Evolutionary conservation across 92 coral and sea anemone species (phyloP).

Genomic region (Isaurus tuberculatus): DNA sequence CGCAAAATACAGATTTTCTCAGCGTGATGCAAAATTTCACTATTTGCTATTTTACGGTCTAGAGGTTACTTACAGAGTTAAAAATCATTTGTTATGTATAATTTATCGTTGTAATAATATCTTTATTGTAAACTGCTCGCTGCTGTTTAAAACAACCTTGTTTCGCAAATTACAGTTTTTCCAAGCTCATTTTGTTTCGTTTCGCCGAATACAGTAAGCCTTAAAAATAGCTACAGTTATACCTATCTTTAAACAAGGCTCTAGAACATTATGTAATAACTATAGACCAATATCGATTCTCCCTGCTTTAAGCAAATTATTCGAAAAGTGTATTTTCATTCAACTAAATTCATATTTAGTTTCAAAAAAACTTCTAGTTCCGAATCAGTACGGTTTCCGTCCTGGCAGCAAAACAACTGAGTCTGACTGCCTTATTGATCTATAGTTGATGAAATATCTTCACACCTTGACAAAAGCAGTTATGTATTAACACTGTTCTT

Average conservation of each 20-base stretch:
- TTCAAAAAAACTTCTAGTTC: slow-evolving; percentile 21
- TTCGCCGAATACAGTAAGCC: too few relatives aligned
- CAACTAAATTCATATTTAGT: too few relatives aligned
- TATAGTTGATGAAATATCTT: slow-evolving; percentile 48
- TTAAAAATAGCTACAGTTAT: slow-evolving; percentile 55
- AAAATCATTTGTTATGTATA: too few relatives aligned
- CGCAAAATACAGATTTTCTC: too few relatives aligned
- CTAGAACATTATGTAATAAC: slow-evolving; percentile 46
- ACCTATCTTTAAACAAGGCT: slow-evolving; percentile 63
- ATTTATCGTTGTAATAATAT: too few relatives aligned
- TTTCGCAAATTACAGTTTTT: slow-evolving; percentile 38
- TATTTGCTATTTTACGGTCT: too few relatives aligned
- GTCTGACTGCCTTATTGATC: slow-evolving; percentile 50
- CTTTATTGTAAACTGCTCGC: too few relatives aligned
- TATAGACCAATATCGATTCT: slow-evolving; percentile 67
- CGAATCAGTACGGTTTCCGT: slow-evolving; percentile 52
- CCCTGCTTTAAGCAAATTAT: slow-evolving; percentile 55
- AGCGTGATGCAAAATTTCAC: too few relatives aligned
- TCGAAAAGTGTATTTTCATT: too few relatives aligned
- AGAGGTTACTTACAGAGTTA: too few relatives aligned
- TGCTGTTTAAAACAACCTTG: slow-evolving; percentile 47
- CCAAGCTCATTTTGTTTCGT: too few relatives aligned
- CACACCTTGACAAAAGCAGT: slow-evolving; percentile 42
- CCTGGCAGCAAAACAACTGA: slow-evolving; percentile 46
- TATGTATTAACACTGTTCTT: slow-evolving; percentile 47